Evolutionary conservation across 2,113 vertebrate genomes (phyloP).

Genomic region (Coracopsis vasa): DNA sequence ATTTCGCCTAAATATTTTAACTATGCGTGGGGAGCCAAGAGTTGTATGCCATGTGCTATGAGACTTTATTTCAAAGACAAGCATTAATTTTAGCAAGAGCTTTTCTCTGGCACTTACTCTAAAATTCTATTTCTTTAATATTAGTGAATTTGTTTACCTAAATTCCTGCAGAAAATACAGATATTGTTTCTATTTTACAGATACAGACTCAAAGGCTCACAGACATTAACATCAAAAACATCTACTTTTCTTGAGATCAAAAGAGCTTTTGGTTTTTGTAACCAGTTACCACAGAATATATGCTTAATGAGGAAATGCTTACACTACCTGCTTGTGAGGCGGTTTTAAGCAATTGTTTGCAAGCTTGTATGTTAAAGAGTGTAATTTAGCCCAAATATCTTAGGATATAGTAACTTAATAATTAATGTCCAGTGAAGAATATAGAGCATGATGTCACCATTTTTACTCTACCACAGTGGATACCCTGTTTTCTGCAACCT

Average conservation of each 20-base stretch:
- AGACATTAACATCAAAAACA: not conserved
- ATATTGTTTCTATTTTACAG: not conserved
- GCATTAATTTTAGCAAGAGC: not conserved
- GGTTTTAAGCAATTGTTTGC: not conserved
- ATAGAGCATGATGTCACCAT: not conserved
- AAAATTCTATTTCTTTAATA: not conserved
- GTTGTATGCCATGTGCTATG: not conserved
- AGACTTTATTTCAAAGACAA: not conserved
- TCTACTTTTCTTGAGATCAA: not conserved
- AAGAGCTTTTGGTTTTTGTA: not conserved
- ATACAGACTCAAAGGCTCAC: not conserved
- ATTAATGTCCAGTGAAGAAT: not conserved
- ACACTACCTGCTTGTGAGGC: not conserved
- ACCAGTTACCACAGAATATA: not conserved
- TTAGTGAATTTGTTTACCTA: not conserved
- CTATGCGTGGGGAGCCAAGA: not conserved
- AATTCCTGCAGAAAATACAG: not conserved
- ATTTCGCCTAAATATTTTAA: not conserved
- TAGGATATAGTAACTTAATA: not conserved
- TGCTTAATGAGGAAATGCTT: not conserved
- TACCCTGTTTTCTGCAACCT: not conserved
- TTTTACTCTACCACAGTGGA: not conserved
- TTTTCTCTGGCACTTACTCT: not conserved
- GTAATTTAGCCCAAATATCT: not conserved
- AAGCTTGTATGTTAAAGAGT: not conserved